Base-by-base conservation (phyloP, 2,113 vertebrate species). In the Pituophis catenifer region DNA sequence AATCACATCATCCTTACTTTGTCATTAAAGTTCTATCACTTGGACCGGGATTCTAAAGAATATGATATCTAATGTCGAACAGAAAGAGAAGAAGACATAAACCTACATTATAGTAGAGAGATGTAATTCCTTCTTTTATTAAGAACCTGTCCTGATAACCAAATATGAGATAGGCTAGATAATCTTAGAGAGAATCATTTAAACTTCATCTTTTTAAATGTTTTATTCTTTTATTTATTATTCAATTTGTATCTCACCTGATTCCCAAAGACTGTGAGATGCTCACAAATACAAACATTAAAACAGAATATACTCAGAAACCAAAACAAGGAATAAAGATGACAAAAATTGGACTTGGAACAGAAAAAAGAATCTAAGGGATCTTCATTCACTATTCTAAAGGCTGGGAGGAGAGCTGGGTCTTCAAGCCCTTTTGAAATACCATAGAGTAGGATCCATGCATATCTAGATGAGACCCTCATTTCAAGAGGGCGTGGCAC, bases 1-100 rank as follows among this genome's bases (percentile, higher is more conserved):
- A 92, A 90, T 54, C 54, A 57, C 17, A 93, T 88, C 86, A 44
- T 23, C 26, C 26, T 19, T 55, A 23, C 54, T 92, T 86, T 92
- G 94, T 91, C 94, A 90, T 92, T 53, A 95, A 96, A 95, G 93
- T 94, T 65, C 53, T 93, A 93, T 95, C 92, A 88, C 91, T 93
- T 93, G 96, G 81, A 52, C 95, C 70, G 94, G 93, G 92, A 95
- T 93, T 96, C 96, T 93, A 95, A 29, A 94, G 93, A 94, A 93
- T 70, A 70, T 5, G 26, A 24, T 89, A 53, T 38, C 94, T 96
- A 94, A 91, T 89, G 24, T 91, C 62, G 89, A 57, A 91, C 93
- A 93, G 93, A 94, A 92, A 93, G 87, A 95, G 55, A 94, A 59
- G 90, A 95, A 54, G 90, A 95, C 92, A 65, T 95, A 93, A 89